These are phyloP conservation scores for Zaprionus ornatus DNA, from an alignment of 1,140 invertebrate genomes.

Conservation along the genomic window DNA sequence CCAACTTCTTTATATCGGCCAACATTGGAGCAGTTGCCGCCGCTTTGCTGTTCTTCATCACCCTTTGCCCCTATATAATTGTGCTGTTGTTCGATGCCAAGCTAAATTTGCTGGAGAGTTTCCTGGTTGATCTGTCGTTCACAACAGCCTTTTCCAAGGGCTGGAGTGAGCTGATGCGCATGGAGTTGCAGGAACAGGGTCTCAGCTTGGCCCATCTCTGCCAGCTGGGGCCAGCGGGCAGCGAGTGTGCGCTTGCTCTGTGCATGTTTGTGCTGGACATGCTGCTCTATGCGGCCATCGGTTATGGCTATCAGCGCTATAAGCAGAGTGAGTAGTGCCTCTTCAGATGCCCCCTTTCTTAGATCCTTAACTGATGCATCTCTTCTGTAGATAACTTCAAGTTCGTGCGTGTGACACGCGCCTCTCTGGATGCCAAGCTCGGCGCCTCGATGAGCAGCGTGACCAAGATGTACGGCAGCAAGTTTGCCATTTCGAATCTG, in stretches of 20 bases:
- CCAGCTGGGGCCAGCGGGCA: constrained; percentile 58
- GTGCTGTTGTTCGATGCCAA: constrained; percentile 87
- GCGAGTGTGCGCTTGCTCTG: constrained; percentile 73
- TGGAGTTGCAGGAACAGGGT: constrained; percentile 85
- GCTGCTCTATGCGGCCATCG: constrained; percentile 84
- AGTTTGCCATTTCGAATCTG: constrained; percentile 88
- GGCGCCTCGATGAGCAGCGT: constrained; percentile 85
- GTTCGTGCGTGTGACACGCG: constrained; percentile 67
- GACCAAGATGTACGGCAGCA: constrained; percentile 84
- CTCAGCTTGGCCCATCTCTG: constrained; percentile 83
- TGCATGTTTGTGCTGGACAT: constrained; percentile 85
- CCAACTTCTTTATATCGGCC: constrained; percentile 87
- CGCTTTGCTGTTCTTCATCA: constrained; percentile 86
- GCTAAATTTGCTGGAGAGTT: constrained; percentile 85
- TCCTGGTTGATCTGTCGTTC: constrained; percentile 84
- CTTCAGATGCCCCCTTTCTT: not conserved
- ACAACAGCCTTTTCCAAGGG: constrained; percentile 88
- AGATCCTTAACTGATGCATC: too few relatives aligned
- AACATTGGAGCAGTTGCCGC: constrained; percentile 87
- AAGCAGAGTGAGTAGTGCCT: constrained; percentile 60
- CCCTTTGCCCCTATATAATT: constrained; percentile 88
- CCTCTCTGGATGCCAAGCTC: constrained; percentile 77
- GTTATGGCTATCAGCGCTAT: constrained; percentile 76
- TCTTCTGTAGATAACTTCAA: constrained; percentile 59
- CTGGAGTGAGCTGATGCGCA: constrained; percentile 86